These are phyloP conservation scores for Diuraphis noxia DNA, from an alignment of 1,140 invertebrate species.

Conservation along the genomic window DNA sequence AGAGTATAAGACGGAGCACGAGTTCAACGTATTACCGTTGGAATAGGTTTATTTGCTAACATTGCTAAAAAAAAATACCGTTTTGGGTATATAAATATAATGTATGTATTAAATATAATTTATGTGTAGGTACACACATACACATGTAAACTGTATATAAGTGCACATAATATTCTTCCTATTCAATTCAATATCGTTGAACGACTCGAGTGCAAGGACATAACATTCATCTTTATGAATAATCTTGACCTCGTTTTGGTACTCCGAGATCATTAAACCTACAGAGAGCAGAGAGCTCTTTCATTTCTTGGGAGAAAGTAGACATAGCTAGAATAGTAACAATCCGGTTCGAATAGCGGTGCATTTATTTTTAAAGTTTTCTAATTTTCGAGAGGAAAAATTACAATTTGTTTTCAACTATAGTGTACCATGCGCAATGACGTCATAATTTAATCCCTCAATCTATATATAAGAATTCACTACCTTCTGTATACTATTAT, in stretches of 20 bases:
- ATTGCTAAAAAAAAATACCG: conserved; percentile 4
- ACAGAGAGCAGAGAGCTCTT: conserved; percentile 33
- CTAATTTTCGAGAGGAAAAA: conserved; percentile 4
- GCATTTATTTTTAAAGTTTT: conserved; percentile 31
- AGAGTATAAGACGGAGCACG: not conserved
- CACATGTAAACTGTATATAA: not conserved
- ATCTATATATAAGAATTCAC: not conserved
- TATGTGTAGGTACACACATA: not conserved
- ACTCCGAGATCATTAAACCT: conserved; percentile 35
- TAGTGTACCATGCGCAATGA: not conserved
- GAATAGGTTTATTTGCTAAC: not conserved
- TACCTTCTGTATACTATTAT: not conserved
- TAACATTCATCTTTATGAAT: conserved; percentile 9
- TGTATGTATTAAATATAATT: not conserved
- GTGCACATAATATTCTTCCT: not conserved
- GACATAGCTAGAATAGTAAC: not conserved
- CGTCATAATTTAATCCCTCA: not conserved
- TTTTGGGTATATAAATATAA: not conserved
- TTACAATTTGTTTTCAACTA: not conserved
- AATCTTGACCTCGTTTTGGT: conserved; percentile 33
- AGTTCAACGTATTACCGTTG: not conserved
- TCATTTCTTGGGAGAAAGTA: conserved; percentile 36
- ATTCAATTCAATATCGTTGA: not conserved
- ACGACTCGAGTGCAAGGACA: conserved; percentile 17
- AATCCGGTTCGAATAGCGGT: conserved; percentile 24